phyloP scores from a whole-genome alignment of 2,113 vertebrate genomes.

The Stegostoma tigrinum region DNA sequence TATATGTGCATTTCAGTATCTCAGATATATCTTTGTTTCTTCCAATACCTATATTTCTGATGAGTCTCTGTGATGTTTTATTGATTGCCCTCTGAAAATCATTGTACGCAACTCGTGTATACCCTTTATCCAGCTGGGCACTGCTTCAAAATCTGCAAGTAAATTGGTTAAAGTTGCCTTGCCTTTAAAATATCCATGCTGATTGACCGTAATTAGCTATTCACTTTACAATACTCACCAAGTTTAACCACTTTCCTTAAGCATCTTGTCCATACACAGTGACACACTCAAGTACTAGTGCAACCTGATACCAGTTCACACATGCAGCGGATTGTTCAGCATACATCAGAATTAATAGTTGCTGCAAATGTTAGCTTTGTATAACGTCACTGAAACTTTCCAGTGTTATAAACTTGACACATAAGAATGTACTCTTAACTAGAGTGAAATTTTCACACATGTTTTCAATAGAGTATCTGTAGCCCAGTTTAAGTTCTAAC shows the following conservation, averaged over 20 bases:
- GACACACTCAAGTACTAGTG: conserved; percentile 7
- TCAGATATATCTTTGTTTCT: background rate
- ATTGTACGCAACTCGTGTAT: background rate
- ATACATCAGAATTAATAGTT: conserved; percentile 28
- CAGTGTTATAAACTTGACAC: conserved; percentile 48
- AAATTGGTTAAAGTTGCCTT: background rate
- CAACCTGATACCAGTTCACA: conserved; percentile 25
- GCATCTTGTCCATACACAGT: conserved; percentile 19
- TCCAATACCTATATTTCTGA: background rate
- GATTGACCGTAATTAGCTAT: background rate
- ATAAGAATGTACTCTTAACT: conserved; percentile 49
- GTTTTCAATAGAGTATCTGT: conserved; percentile 53
- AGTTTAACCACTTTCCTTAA: background rate
- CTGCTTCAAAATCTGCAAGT: background rate
- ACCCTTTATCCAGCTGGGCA: background rate
- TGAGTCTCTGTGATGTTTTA: background rate
- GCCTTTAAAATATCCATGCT: background rate
- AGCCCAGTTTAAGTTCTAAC: conserved; percentile 58
- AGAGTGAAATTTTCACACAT: conserved; percentile 61
- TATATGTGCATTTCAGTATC: background rate
- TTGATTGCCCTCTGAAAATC: background rate
- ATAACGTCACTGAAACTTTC: conserved; percentile 44
- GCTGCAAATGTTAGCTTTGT: background rate
- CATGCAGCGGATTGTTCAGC: conserved; percentile 15
- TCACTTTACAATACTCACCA: background rate